These are phyloP conservation scores for Tragulus kanchil DNA, from an alignment of 2,113 vertebrate genomes.

Conservation along the genomic window DNA sequence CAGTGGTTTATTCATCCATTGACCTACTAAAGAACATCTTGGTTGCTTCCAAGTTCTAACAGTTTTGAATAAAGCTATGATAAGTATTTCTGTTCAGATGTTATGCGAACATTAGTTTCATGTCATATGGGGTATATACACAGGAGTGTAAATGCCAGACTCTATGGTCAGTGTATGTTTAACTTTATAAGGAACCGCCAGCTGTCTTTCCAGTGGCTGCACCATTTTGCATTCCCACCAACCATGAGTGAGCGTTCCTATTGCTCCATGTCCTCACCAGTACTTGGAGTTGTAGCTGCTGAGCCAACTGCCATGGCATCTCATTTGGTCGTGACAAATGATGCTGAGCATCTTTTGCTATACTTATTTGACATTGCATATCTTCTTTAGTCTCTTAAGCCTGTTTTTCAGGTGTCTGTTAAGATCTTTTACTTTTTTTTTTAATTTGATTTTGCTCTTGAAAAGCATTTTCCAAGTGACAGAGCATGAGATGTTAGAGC, in stretches of 20 bases:
- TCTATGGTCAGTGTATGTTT: accelerated
- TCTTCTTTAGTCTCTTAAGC: not conserved
- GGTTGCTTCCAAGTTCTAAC: not conserved
- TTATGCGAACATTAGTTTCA: not conserved
- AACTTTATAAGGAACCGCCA: not conserved
- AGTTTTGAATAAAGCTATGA: not conserved
- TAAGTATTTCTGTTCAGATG: not conserved
- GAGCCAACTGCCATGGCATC: accelerated
- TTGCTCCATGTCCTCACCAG: accelerated
- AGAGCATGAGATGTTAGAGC: not conserved
- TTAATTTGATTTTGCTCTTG: not conserved
- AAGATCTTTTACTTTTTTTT: not conserved
- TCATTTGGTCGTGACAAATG: accelerated
- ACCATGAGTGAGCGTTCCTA: accelerated
- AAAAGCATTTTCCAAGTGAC: not conserved
- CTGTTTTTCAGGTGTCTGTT: not conserved
- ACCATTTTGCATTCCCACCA: accelerated
- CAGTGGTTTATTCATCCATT: no score
- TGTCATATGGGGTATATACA: not conserved
- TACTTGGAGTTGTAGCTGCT: accelerated
- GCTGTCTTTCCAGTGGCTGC: accelerated
- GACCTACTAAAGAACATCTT: not conserved
- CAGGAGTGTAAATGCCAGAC: not conserved
- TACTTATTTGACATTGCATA: accelerated
- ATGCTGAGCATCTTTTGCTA: accelerated